phyloP scores from a whole-genome alignment of 2,113 vertebrate genomes.

The Bubo blakistoni region DNA sequence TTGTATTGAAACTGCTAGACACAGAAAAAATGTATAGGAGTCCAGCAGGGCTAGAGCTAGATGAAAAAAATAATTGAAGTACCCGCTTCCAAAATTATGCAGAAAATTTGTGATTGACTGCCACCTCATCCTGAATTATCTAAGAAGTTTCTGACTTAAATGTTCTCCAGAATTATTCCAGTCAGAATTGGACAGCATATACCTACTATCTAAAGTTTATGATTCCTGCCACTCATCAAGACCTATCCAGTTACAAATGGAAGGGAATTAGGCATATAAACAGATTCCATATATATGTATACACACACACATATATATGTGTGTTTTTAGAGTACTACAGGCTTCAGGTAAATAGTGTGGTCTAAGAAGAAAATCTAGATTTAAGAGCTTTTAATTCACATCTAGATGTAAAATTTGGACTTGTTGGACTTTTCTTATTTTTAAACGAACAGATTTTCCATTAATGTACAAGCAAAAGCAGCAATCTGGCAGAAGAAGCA shows the following conservation, averaged over 20 bases:
- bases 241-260: background rate
- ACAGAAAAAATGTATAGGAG: background rate
- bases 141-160: background rate
- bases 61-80: background rate
- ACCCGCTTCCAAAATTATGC: background rate
- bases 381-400: background rate
- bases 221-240: background rate
- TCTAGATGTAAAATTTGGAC: background rate
- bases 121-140: background rate
- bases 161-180: background rate
- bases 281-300: background rate
- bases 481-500: background rate
- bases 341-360: background rate
- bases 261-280: background rate
- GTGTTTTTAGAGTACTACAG: background rate
- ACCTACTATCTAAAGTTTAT: background rate
- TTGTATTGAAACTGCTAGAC: background rate
- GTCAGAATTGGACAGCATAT: background rate
- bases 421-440: background rate
- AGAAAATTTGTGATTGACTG: background rate
- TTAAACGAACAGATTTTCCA: background rate
- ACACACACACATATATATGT: rapidly evolving
- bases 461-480: background rate
- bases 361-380: background rate
- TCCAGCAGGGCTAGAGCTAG: background rate